Evolutionary conservation across 1,140 invertebrate genomes (phyloP).

Genomic region (Brachystomella parvula): DNA sequence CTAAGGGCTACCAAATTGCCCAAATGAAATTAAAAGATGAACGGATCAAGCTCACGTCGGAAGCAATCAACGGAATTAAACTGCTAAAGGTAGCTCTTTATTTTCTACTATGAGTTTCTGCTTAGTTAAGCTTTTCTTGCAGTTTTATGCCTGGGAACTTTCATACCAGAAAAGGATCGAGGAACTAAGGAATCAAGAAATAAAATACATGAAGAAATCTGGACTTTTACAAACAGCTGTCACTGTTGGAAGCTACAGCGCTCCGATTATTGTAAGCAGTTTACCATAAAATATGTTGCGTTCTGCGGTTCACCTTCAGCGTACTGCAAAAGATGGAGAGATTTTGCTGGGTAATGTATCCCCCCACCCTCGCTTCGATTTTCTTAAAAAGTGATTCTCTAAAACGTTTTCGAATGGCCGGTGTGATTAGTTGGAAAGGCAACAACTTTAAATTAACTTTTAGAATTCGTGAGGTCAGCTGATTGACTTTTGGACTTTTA

Average conservation of each 20-base stretch:
- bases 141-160: slow-evolving; percentile 82
- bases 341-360: too few species aligned
- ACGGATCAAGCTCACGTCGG: slow-evolving; percentile 87
- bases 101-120: too few species aligned
- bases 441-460: too few species aligned
- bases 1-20: slow-evolving; percentile 61
- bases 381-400: too few species aligned
- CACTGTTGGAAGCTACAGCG: neutral
- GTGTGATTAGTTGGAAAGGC: too few species aligned
- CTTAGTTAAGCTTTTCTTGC: slow-evolving; percentile 43
- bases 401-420: too few species aligned
- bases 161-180: slow-evolving; percentile 77
- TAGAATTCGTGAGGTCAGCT: too few species aligned
- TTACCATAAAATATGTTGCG: too few species aligned
- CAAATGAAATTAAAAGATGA: slow-evolving; percentile 89
- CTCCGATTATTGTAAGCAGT: neutral
- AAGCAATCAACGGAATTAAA: slow-evolving; percentile 92
- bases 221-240: slow-evolving; percentile 69
- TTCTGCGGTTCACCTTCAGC: too few species aligned
- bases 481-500: too few species aligned
- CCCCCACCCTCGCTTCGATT: too few species aligned
- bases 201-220: slow-evolving; percentile 69
- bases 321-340: too few species aligned
- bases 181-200: slow-evolving; percentile 73
- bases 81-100: slow-evolving; percentile 65